These are phyloP conservation scores for Seladonia tumulorum DNA, from an alignment of 2,888 invertebrate species.

Conservation along the genomic window DNA sequence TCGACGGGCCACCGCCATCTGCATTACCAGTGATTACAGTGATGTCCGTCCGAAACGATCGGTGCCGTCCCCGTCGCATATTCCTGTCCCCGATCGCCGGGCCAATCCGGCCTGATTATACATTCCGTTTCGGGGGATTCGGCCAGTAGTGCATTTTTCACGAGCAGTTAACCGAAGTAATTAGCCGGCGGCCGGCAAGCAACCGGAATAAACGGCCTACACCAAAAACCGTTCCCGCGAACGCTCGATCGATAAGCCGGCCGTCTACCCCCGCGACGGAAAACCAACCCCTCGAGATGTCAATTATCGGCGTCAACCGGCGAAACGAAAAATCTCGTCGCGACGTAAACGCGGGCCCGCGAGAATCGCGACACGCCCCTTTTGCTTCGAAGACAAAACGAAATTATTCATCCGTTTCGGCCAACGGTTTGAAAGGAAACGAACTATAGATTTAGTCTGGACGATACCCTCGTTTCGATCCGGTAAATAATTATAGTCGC, in stretches of 20 bases:
- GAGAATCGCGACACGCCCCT: background rate
- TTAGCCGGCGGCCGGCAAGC: constrained; percentile 70
- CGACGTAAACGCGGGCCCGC: constrained; percentile 11
- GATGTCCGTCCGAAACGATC: constrained; percentile 70
- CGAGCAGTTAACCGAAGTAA: constrained; percentile 74
- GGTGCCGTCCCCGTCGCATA: constrained; percentile 31
- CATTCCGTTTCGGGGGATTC: constrained; percentile 77
- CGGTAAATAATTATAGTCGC: background rate
- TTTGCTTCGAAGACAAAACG: background rate
- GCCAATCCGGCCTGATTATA: constrained; percentile 74
- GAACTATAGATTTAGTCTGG: background rate
- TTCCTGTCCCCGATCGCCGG: constrained; percentile 55
- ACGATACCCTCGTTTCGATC: background rate
- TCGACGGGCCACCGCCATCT: constrained; percentile 76
- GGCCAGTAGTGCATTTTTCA: constrained; percentile 74
- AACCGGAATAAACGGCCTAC: constrained; percentile 68
- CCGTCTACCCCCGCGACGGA: background rate
- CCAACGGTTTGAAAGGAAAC: background rate
- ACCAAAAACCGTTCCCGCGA: constrained; percentile 58
- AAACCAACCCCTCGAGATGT: constrained; percentile 42
- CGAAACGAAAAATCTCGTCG: constrained; percentile 33
- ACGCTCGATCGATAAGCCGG: constrained; percentile 52
- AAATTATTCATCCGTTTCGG: background rate
- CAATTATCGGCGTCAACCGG: constrained; percentile 45
- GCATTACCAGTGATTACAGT: constrained; percentile 80